Conservation (phyloP, 2,797 vertebrate genomes). For the Mormyrus proboscirostris region DNA sequence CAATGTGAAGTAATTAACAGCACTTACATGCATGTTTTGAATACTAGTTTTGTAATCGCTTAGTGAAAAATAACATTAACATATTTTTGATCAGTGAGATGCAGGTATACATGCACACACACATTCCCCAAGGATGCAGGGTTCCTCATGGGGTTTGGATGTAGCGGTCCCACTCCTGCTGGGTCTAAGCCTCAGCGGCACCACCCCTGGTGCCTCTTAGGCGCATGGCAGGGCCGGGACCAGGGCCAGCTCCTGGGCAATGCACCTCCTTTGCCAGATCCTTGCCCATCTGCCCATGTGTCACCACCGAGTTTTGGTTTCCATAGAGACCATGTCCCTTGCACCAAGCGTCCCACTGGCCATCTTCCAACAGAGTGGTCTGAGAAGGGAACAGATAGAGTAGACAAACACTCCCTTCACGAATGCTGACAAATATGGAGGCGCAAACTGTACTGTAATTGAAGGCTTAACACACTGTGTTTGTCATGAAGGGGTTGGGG, state of each 20-base stretch:
- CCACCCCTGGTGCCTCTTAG: background rate
- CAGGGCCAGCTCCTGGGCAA: slow-evolving; percentile 18
- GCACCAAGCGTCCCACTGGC: slow-evolving; percentile 59
- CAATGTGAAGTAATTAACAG: background rate
- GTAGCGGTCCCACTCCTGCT: background rate
- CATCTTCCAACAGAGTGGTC: slow-evolving; percentile 52
- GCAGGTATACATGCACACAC: background rate
- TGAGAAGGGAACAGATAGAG: slow-evolving; percentile 50
- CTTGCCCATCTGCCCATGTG: slow-evolving; percentile 57
- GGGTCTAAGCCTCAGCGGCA: background rate
- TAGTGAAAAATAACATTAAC: background rate
- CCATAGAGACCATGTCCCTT: slow-evolving; percentile 66
- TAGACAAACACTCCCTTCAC: slow-evolving; percentile 54
- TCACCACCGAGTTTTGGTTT: slow-evolving; percentile 63
- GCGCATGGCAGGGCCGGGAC: background rate
- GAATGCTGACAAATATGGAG: slow-evolving; percentile 57
- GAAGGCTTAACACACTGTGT: slow-evolving; percentile 49
- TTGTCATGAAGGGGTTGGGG: slow-evolving; percentile 32
- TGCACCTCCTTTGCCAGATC: slow-evolving; percentile 34
- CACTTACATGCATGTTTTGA: background rate
- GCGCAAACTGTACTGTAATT: slow-evolving; percentile 43
- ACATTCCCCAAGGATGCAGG: background rate
- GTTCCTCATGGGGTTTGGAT: background rate
- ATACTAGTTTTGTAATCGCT: background rate
- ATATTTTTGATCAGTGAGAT: background rate